Base-by-base conservation (phyloP, 2,888 invertebrate species). In the Nemotelus pantherinus region DNA sequence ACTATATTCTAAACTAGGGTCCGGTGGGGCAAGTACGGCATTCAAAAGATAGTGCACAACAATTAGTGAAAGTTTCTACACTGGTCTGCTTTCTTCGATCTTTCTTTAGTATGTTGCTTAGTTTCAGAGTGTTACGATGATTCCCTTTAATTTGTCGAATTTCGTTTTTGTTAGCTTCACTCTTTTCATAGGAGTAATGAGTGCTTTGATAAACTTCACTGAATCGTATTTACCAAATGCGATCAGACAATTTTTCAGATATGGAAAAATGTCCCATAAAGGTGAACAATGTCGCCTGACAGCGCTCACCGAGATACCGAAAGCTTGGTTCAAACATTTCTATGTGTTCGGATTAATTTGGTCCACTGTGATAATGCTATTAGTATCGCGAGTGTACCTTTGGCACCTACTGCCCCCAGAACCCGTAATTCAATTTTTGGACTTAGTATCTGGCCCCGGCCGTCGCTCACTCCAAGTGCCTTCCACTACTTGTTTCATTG, bases 311-410 rank as follows among this genome's bases (percentile, higher is more conserved):
- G 93, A 94, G 85, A 89, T 95, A 64, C 95, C 95, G 0, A 95
- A 95, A 86, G 89, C 92, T 65, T 94, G 92, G 89, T 96, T 95
- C 83, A 89, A 88, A 82, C 95, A 96, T 86, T 95, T 95, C 84
- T 96, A 96, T 84, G 84, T 91, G 4, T 92, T 93, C 83, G 92
- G 94, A 0, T 88, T 91, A 2, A 81, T 91, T 45, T 88, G 91
- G 82, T 90, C 92, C 75, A 84, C 85, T n/a, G 77, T 85, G 0
- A 85, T 89, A 39, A 84, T 92, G 10, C 80, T 86, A n/a, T 86
- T 91, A 53, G 85, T 90, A 81, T 81, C 89, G 55, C 81, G 85
- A 71, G 88, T 89, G 68, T 92, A 90, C 79, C 83, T 2, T 47
- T 81, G 39, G 39, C 5, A 48, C 25, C 87, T 87, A 65, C 86